Conservation (phyloP, 1,140 invertebrate species). For the Acyrthosiphon pisum region DNA sequence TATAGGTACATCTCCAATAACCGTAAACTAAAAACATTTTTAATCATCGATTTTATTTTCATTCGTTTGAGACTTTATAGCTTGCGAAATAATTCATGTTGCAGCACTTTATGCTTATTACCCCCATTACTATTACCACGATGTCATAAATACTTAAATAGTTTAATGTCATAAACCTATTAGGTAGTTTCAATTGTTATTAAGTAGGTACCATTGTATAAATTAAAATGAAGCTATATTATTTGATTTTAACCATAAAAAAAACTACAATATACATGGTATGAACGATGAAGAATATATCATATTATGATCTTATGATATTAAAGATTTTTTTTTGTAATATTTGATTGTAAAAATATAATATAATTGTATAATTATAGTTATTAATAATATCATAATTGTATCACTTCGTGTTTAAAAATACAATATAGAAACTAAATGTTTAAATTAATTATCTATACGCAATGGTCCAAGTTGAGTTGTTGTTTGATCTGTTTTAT, state of each 20-base stretch:
- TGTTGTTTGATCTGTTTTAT: neutral
- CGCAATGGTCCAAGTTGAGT: neutral
- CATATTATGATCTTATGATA: neutral
- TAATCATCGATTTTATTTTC: neutral
- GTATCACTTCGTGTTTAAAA: neutral
- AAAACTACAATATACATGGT: slow-evolving; percentile 18
- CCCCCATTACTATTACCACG: neutral
- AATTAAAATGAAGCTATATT: too few relatives aligned
- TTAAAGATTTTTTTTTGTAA: neutral
- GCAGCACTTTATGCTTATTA: neutral
- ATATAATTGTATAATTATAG: neutral
- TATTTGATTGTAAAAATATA: neutral
- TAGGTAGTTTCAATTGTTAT: neutral
- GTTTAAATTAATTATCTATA: neutral
- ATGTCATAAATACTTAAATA: neutral
- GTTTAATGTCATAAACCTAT: neutral
- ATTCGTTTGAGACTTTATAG: neutral
- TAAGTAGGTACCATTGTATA: neutral
- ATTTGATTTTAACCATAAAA: neutral
- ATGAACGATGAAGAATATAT: neutral
- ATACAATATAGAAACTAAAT: neutral
- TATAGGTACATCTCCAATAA: slow-evolving; percentile 6
- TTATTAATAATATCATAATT: neutral
- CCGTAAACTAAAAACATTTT: slow-evolving; percentile 11
- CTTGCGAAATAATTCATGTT: neutral